Percentiles rank a stretch among this genome's conserved stretches.
These are phyloP conservation scores for Rhagonycha lutea DNA, from an alignment of 2,888 invertebrate genomes.

Conservation along the genomic window DNA sequence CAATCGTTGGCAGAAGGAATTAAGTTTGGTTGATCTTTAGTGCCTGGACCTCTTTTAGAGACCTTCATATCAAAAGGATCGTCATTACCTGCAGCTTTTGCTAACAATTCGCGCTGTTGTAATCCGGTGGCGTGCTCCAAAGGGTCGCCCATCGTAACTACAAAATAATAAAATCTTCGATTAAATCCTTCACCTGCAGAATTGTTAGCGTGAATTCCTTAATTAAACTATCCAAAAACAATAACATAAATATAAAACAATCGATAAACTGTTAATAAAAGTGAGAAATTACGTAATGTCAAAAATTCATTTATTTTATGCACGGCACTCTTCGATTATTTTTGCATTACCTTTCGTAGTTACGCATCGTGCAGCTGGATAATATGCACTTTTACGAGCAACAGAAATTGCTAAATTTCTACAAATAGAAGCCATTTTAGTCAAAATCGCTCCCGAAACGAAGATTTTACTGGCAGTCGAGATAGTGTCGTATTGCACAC, in stretches of 20 bases:
- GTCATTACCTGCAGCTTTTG: slow-evolving; percentile 84
- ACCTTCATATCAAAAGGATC: slow-evolving; percentile 86
- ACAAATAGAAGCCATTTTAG: slow-evolving; percentile 77
- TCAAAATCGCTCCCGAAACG: not conserved
- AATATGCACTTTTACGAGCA: slow-evolving; percentile 66
- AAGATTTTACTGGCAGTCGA: not conserved
- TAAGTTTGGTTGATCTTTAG: slow-evolving; percentile 82
- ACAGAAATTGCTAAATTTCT: slow-evolving; percentile 70
- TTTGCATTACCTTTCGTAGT: slow-evolving; percentile 65
- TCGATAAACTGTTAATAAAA: not conserved
- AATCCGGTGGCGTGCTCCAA: slow-evolving; percentile 92
- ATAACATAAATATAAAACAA: not conserved
- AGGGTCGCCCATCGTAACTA: slow-evolving; percentile 81
- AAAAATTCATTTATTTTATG: slow-evolving; percentile 12
- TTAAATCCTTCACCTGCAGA: not conserved
- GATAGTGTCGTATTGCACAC: not conserved
- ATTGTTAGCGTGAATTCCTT: not conserved
- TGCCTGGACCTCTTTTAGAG: slow-evolving; percentile 76
- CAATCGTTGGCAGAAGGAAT: slow-evolving; percentile 90
- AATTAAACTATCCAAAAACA: not conserved
- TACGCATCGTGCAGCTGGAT: slow-evolving; percentile 62
- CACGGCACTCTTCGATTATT: not conserved
- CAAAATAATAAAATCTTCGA: slow-evolving; percentile 29
- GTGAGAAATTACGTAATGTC: slow-evolving; percentile 50
- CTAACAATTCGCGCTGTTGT: slow-evolving; percentile 88